Base-by-base conservation (phyloP, 2,888 invertebrate genomes). In the Xestia ashworthii region DNA sequence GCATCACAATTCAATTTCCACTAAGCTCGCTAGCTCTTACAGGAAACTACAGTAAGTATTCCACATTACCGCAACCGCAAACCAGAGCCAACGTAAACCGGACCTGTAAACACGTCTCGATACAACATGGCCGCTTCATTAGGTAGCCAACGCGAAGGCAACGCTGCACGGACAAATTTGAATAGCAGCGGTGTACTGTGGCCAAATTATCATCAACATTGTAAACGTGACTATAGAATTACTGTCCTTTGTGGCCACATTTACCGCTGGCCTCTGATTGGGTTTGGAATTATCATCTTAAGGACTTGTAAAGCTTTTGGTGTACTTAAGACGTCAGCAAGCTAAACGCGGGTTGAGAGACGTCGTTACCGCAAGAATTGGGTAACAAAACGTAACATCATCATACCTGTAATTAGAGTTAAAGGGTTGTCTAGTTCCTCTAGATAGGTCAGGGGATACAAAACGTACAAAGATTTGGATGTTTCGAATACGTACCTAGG, bases 81-180 rank as follows among this genome's bases (percentile, higher is more conserved):
- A 73, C 72, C 64, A 25, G 58, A 71, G 48, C 62, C 22, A 76
- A 76, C 71, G 72, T 70, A 70, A 86, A 76, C 86, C 46, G 62
- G 69, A 58, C 71, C 46, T 50, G 70, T 72, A 82, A 86, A 83
- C 83, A 86, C 67, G 78, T 73, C 83, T 86, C 64, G 78, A 77
- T 64, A 86, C 50, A 77, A 32, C 53, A 53, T 48, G 41, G 71
- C 22, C 60, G 86, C 82, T 83, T 83, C 86, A 73, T 83, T 83
- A 83, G 70, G 82, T 76, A 82, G 55, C 85, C 50, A 25, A 64
- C 38, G 72, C 41, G 53, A 73, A 66, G 74, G 78, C 60, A 76
- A 67, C 71, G 71, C 60, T 68, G 80, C 73, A 64, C 83, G 74
- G 79, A 85, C 84, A 76, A 76, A 83, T 84, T 80, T 76, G 83